Conservation (phyloP, 2,888 invertebrate species). For the Lagria hirta region DNA sequence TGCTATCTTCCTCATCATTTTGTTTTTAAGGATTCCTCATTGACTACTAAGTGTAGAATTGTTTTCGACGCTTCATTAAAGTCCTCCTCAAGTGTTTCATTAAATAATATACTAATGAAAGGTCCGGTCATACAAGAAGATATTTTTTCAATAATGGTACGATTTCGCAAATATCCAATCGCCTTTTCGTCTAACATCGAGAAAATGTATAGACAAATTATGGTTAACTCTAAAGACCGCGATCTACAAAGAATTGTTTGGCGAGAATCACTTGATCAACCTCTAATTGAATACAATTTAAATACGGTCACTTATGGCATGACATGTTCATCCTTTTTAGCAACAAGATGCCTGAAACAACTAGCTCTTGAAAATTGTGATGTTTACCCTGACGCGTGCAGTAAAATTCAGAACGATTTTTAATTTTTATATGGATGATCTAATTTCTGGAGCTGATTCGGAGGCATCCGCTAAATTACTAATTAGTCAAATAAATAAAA, state of each 20-base stretch:
- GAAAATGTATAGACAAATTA: conserved; percentile 35
- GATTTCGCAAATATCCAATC: conserved; percentile 31
- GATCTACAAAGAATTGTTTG: conserved; percentile 27
- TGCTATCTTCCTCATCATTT: conserved; percentile 36
- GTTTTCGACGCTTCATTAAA: conserved; percentile 35
- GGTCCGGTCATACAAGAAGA: conserved; percentile 34
- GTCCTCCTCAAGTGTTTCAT: conserved; percentile 24
- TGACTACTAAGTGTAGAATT: conserved; percentile 35
- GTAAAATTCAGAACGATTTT: conserved; percentile 25
- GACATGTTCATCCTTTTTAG: conserved; percentile 28
- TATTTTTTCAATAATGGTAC: conserved; percentile 30
- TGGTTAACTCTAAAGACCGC: conserved; percentile 23
- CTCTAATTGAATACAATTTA: conserved; percentile 24
- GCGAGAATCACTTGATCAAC: conserved; percentile 9
- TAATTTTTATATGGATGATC: conserved; percentile 25
- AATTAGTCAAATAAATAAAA: conserved; percentile 14
- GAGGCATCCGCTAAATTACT: conserved; percentile 3
- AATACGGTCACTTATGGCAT: conserved; percentile 33
- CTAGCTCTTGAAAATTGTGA: conserved; percentile 26
- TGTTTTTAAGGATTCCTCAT: conserved; percentile 31
- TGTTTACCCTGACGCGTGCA: conserved; percentile 23
- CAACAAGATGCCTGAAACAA: conserved; percentile 10
- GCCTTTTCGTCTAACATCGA: conserved; percentile 33
- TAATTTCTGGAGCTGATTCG: conserved; percentile 11
- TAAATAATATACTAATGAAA: conserved; percentile 28